Percentiles rank a stretch among this genome's conserved stretches.
phyloP scores from a whole-genome alignment of 2,888 invertebrate genomes.

The Lysandra bellargus region DNA sequence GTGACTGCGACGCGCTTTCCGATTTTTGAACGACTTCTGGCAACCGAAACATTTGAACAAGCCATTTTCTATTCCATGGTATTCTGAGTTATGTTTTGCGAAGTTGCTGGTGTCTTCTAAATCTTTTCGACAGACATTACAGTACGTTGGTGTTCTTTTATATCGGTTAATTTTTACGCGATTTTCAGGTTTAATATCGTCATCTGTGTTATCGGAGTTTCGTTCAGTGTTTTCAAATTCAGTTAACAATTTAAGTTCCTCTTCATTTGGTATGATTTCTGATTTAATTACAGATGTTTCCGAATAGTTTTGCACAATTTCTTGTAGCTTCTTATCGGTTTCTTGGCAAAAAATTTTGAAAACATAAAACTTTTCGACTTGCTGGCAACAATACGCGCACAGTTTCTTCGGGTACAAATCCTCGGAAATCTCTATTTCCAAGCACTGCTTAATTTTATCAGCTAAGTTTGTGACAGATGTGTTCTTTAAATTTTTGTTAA shows the following conservation, averaged over 20 bases:
- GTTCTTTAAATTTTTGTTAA: conserved; percentile 36
- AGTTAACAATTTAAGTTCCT: conserved; percentile 39
- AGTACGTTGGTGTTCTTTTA: conserved; percentile 54
- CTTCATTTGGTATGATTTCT: conserved; percentile 38
- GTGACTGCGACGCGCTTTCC: conserved; percentile 56
- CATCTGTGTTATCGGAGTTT: conserved; percentile 19
- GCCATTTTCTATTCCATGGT: conserved; percentile 58
- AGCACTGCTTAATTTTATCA: conserved; percentile 56
- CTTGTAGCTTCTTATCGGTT: conserved; percentile 52
- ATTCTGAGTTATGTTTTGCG: conserved; percentile 53
- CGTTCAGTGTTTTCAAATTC: conserved; percentile 39
- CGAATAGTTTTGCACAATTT: conserved; percentile 44
- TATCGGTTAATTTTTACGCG: conserved; percentile 46
- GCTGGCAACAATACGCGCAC: conserved; percentile 55
- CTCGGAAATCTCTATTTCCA: conserved; percentile 54
- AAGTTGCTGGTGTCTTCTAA: conserved; percentile 49
- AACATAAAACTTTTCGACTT: conserved; percentile 57
- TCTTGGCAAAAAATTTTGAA: conserved; percentile 61
- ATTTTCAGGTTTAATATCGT: conserved; percentile 37
- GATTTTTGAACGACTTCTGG: conserved; percentile 58
- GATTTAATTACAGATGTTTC: conserved; percentile 40
- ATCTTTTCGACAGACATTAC: conserved; percentile 59
- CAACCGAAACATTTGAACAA: conserved; percentile 68
- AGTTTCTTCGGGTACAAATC: conserved; percentile 52
- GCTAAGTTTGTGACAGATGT: conserved; percentile 40